Evolutionary conservation across 2,888 invertebrate genomes (phyloP).

Genomic region (Cistogaster globosa): DNA sequence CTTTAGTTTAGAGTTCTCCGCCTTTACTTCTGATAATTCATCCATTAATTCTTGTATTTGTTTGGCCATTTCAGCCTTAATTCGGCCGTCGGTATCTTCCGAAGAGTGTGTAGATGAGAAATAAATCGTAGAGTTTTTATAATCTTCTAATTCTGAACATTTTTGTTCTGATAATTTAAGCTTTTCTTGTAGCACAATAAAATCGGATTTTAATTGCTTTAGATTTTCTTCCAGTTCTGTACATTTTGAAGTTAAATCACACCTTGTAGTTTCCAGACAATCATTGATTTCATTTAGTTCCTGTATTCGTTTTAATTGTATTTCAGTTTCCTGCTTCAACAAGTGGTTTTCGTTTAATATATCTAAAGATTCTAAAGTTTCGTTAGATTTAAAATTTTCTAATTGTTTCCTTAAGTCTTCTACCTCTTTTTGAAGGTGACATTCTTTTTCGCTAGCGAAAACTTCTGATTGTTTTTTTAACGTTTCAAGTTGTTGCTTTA

Average conservation of each 20-base stretch:
- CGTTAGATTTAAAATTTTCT: constrained; percentile 84
- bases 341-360: constrained; percentile 85
- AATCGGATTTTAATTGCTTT: constrained; percentile 82
- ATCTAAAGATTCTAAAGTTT: constrained; percentile 54
- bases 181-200: constrained; percentile 82
- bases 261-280: constrained; percentile 82
- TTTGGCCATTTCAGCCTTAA: constrained; percentile 79
- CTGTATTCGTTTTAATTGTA: constrained; percentile 79
- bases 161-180: constrained; percentile 82
- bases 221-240: constrained; percentile 81
- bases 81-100: constrained; percentile 74
- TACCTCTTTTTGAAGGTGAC: constrained; percentile 83
- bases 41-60: constrained; percentile 77
- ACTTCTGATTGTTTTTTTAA: constrained; percentile 38
- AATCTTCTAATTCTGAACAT: constrained; percentile 58
- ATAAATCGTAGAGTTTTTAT: not conserved
- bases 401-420: constrained; percentile 86
- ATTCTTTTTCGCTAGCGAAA: constrained; percentile 7
- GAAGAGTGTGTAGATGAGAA: not conserved
- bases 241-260: constrained; percentile 83
- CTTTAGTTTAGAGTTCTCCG: constrained; percentile 61
- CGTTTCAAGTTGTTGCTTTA: constrained; percentile 21
- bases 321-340: constrained; percentile 77
- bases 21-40: constrained; percentile 66
- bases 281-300: constrained; percentile 85